Base-by-base conservation (phyloP, 2,113 vertebrate species). In the Alectura lathami region DNA sequence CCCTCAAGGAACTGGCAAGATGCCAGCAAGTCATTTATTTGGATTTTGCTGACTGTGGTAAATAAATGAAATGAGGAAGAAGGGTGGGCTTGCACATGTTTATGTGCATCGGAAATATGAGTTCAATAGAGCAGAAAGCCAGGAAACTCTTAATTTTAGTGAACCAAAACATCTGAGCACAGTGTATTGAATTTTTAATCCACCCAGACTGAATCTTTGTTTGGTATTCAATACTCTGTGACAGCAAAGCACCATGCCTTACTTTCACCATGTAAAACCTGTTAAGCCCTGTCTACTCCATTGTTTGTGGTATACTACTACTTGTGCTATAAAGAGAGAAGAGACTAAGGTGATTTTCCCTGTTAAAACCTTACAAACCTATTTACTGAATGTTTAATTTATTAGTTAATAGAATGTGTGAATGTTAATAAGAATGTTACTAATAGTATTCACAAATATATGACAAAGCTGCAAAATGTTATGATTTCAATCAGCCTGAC, bases 1-100 rank as follows among this genome's bases (percentile, higher is more conserved):
- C 80, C 89, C 87, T 67, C 57, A 85, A 62, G 93, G 78, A 83
- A 13, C 1, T 80, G 93, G 91, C 30, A 12, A 57, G 50, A 59
- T 47, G 75, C 91, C 94, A 92, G 14, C 1, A 34, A 91, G 57
- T 30, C 74, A 26, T 45, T 63, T 89, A 15, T 26, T 84, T 76
- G 74, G 86, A 68, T 80, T 95, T 87, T 92, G 62, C 89, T 93
- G 92, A 77, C 42, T 82, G 27, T 78, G 57, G 30, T 9, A 21
- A 79, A 76, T 64, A 76, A 42, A 50, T 63, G 57, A 74, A 60
- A 4, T 7, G 50, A 60, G 54, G 34, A 64, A 85, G 63, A 69
- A 76, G 20, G n/a, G 50, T 84, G 67, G 77, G 59, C 56, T 93
- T 51, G 23, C 13, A 11, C 2, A 17, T 12, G 4, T 57, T 40